Conservation (phyloP, 2,113 vertebrate genomes). For the Nannobrachium achirus region DNA sequence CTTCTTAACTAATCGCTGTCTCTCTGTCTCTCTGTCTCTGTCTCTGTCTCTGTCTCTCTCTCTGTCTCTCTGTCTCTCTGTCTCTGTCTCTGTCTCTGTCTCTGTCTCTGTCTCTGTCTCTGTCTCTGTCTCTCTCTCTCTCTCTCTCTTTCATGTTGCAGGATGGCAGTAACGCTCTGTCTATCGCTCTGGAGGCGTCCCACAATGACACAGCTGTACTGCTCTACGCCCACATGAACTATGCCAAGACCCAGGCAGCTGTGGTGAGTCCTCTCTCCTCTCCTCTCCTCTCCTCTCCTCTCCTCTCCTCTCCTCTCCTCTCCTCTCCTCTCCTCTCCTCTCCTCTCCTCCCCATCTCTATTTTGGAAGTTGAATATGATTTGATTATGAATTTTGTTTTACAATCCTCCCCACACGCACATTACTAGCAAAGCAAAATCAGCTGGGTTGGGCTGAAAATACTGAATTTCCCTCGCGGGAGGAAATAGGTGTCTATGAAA, state of each 20-base stretch:
- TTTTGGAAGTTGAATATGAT: no score
- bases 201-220: conserved; percentile 92
- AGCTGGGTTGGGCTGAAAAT: no score
- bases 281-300: neutral
- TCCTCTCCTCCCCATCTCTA: no score
- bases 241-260: conserved; percentile 58
- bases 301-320: neutral
- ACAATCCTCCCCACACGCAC: no score
- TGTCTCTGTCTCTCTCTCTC: neutral
- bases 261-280: conserved; percentile 78
- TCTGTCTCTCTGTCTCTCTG: neutral
- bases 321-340: no score
- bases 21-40: conserved; percentile 9
- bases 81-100: conserved; percentile 2
- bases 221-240: conserved; percentile 86
- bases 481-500: no score
- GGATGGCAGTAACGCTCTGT: conserved; percentile 93
- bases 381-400: no score
- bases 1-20: neutral
- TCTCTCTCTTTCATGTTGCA: conserved; percentile 45
- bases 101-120: neutral
- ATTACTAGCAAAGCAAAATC: no score
- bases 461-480: no score
- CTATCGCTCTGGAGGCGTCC: conserved; percentile 89
- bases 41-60: conserved; percentile 4